These are phyloP conservation scores for Elgaria multicarinata DNA, from an alignment of 2,113 vertebrate species.

Conservation along the genomic window DNA sequence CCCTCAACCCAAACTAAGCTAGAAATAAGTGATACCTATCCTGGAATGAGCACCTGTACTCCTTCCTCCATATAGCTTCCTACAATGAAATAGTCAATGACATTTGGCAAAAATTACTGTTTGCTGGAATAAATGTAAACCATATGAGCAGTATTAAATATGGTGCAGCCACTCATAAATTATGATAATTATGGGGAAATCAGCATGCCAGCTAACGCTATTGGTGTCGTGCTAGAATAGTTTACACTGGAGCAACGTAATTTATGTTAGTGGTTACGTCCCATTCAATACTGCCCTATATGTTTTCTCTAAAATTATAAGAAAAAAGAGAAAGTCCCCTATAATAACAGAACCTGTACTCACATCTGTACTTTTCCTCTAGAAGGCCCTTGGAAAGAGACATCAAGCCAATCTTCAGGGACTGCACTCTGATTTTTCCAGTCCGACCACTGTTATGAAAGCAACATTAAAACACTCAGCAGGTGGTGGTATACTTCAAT, in stretches of 20 bases:
- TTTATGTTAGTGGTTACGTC: no score
- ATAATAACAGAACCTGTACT: slow-evolving; percentile 68
- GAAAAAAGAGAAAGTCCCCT: background rate
- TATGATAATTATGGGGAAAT: no score
- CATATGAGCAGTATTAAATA: background rate
- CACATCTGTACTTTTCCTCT: slow-evolving; percentile 98
- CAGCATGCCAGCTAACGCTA: no score
- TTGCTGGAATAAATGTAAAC: background rate
- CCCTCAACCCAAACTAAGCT: background rate
- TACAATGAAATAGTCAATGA: slow-evolving; percentile 4
- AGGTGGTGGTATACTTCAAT: slow-evolving; percentile 20
- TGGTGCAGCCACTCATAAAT: no score
- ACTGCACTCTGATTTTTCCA: slow-evolving; percentile 94
- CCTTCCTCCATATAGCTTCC: background rate
- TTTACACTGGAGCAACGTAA: no score
- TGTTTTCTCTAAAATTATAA: background rate
- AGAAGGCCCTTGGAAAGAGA: slow-evolving; percentile 95
- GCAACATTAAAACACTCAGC: slow-evolving; percentile 8
- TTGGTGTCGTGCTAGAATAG: no score
- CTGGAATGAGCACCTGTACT: background rate
- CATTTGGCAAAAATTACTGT: slow-evolving; percentile 2
- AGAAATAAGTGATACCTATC: background rate
- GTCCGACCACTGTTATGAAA: slow-evolving; percentile 85
- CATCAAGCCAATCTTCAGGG: slow-evolving; percentile 95
- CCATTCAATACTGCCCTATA: background rate